Percentiles rank a stretch among this genome's conserved stretches.
Conservation (phyloP, 2,797 vertebrate species). For the Prionace glauca region DNA sequence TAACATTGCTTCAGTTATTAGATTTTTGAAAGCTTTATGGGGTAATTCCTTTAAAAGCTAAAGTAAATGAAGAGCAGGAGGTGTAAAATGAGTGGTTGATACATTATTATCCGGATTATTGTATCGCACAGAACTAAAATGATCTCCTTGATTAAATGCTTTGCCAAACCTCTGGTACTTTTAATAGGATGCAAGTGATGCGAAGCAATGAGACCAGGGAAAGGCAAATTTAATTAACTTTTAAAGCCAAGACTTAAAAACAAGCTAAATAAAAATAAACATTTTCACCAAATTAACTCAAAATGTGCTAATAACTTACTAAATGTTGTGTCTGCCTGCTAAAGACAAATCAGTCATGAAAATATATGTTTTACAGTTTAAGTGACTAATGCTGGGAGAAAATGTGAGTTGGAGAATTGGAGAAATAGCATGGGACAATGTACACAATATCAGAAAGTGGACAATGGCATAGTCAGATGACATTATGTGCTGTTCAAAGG, state of each 20-base stretch:
- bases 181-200: not conserved
- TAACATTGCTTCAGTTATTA: not conserved
- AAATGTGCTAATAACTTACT: not conserved
- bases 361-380: not conserved
- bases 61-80: not conserved
- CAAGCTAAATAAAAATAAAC: not conserved
- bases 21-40: not conserved
- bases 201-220: not conserved
- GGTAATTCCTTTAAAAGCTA: not conserved
- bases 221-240: not conserved
- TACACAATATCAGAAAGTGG: not conserved
- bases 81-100: not conserved
- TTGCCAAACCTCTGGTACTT: not conserved
- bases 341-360: not conserved
- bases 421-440: not conserved
- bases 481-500: not conserved
- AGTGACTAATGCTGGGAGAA: not conserved
- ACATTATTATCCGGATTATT: not conserved
- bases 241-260: not conserved
- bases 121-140: not conserved
- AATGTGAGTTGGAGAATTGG: not conserved
- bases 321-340: not conserved
- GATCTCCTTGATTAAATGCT: not conserved
- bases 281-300: not conserved
- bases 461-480: not conserved